These are phyloP conservation scores for Sisyra terminalis DNA, from an alignment of 2,888 invertebrate genomes.

Conservation along the genomic window DNA sequence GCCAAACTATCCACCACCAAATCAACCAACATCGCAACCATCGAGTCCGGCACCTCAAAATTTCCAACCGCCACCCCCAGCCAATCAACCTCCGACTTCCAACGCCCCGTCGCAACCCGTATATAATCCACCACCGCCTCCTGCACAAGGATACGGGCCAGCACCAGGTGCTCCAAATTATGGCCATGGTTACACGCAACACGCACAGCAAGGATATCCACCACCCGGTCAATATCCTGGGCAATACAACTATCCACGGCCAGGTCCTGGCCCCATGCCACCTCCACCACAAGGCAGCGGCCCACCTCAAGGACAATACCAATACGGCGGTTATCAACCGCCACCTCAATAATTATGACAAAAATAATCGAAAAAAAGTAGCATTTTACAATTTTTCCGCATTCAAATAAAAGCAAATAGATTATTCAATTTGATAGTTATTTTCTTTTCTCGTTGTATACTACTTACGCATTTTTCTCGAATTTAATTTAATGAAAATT, in stretches of 20 bases:
- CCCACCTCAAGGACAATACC: conserved; percentile 56
- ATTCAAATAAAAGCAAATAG: too few relatives aligned
- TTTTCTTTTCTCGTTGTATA: too few relatives aligned
- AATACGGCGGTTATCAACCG: conserved; percentile 65
- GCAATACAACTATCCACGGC: conserved; percentile 46
- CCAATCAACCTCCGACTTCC: conserved; percentile 14
- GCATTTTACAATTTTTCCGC: too few relatives aligned
- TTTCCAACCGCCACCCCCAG: conserved; percentile 26
- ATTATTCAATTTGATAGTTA: too few relatives aligned
- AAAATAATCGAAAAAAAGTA: too few relatives aligned
- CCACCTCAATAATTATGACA: conserved; percentile 49
- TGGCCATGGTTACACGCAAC: conserved; percentile 36
- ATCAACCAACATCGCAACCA: conserved; percentile 30
- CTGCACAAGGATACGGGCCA: conserved; percentile 13
- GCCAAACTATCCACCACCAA: conserved; percentile 44
- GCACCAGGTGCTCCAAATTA: conserved; percentile 18
- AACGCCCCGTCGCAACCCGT: conserved; percentile 18
- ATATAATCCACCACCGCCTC: conserved; percentile 18
- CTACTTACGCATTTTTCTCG: too few relatives aligned
- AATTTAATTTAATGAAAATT: too few relatives aligned
- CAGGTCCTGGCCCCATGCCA: conserved; percentile 39
- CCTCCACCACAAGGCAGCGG: conserved; percentile 46
- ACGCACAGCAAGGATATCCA: conserved; percentile 37
- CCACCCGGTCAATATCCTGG: conserved; percentile 39
- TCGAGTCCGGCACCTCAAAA: conserved; percentile 28